Evolutionary conservation across 2,888 invertebrate species (phyloP).

Genomic region (Drosophila planitibia): DNA sequence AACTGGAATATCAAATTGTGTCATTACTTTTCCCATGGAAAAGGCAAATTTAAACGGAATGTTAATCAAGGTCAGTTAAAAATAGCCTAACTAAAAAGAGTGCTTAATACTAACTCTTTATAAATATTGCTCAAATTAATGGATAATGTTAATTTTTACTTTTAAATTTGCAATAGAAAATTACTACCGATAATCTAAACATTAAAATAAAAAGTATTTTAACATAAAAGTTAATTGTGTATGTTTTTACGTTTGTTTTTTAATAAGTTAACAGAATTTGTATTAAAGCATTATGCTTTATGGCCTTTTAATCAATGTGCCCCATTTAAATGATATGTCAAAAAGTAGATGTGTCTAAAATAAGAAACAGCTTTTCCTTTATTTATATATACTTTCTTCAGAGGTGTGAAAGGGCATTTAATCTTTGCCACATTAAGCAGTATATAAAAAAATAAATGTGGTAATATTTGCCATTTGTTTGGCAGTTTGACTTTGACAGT

Average conservation of each 20-base stretch:
- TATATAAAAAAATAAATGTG: neutral
- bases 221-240: too few species aligned
- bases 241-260: too few species aligned
- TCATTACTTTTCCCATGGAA: neutral
- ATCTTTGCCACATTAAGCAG: neutral
- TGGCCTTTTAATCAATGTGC: neutral
- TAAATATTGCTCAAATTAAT: neutral
- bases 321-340: neutral
- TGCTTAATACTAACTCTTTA: neutral
- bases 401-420: neutral
- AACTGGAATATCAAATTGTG: neutral
- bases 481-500: slow-evolving; percentile 11
- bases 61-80: too few species aligned
- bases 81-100: neutral
- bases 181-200: neutral
- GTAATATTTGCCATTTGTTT: neutral
- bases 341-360: neutral
- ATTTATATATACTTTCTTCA: neutral
- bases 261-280: neutral
- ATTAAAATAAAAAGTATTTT: too few species aligned
- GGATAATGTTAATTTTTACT: neutral
- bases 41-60: too few species aligned
- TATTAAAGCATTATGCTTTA: neutral
- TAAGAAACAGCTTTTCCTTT: neutral
- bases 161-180: neutral